phyloP scores from a whole-genome alignment of 1,140 invertebrate species.

The Lanistes nyassanus region DNA sequence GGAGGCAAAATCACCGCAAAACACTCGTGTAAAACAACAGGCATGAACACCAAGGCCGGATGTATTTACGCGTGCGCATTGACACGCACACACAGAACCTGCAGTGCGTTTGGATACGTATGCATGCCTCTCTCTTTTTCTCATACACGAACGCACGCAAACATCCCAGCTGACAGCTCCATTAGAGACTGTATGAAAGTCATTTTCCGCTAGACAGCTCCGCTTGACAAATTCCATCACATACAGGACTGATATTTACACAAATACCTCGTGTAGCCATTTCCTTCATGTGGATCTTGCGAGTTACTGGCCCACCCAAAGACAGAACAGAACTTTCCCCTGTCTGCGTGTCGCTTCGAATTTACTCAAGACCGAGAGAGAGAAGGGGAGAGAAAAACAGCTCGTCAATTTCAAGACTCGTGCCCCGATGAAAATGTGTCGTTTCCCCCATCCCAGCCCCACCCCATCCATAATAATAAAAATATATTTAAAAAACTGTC shows the following conservation, averaged over 20 bases:
- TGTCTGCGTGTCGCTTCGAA: background rate
- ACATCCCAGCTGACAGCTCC: background rate
- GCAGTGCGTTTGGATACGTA: background rate
- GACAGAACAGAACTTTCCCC: background rate
- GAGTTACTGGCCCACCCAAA: background rate
- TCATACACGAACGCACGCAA: background rate
- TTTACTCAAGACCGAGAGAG: background rate
- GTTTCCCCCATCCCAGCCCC: too few relatives aligned
- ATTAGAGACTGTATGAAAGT: background rate
- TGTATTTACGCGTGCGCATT: background rate
- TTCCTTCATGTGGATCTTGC: background rate
- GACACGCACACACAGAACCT: background rate
- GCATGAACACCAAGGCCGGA: too few relatives aligned
- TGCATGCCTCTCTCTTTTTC: background rate
- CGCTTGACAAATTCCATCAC: background rate
- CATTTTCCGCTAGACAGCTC: background rate
- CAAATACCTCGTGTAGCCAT: background rate
- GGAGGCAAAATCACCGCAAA: too few relatives aligned
- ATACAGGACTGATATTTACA: background rate
- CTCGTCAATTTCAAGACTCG: background rate
- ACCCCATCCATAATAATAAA: too few relatives aligned
- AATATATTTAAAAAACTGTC: too few relatives aligned
- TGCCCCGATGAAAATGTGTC: too few relatives aligned
- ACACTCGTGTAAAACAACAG: too few relatives aligned
- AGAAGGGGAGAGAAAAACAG: background rate